Conservation (phyloP, 2,113 vertebrate genomes). For the Hiodon alosoides region DNA sequence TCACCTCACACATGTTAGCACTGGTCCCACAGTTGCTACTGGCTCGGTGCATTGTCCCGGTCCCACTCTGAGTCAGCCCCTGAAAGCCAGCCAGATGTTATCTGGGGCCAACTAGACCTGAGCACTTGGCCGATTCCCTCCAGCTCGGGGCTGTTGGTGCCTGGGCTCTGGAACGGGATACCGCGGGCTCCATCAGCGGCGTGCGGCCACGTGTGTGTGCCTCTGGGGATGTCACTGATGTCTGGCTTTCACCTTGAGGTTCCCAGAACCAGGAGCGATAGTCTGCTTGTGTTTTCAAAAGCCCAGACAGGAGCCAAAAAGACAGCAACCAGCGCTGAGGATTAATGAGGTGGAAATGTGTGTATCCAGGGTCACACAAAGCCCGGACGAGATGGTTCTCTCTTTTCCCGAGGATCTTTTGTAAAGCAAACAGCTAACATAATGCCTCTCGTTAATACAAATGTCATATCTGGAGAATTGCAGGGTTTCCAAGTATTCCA, state of each 20-base stretch:
- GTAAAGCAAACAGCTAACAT: no score
- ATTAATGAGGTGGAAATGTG: background rate
- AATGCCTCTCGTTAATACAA: no score
- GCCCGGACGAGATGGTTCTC: no score
- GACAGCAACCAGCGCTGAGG: background rate
- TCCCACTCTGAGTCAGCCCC: background rate
- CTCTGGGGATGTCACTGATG: background rate
- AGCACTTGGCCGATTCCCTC: background rate
- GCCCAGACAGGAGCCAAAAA: background rate
- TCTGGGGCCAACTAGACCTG: background rate
- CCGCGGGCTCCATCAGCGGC: background rate
- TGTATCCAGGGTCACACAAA: no score
- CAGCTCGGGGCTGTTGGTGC: background rate
- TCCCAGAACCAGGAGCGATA: background rate
- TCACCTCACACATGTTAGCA: constrained; percentile 9
- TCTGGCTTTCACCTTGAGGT: constrained; percentile 13
- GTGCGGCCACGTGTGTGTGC: background rate
- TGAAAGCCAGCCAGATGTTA: constrained; percentile 20
- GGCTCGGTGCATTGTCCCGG: background rate
- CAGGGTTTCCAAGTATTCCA: no score
- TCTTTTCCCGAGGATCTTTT: no score
- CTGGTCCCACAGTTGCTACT: background rate
- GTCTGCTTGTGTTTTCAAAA: background rate
- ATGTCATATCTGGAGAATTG: no score
- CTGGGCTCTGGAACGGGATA: background rate